Percentiles rank a stretch among this genome's conserved stretches.
phyloP scores from a whole-genome alignment of 2,113 vertebrate species.

The Pelodiscus sinensis region DNA sequence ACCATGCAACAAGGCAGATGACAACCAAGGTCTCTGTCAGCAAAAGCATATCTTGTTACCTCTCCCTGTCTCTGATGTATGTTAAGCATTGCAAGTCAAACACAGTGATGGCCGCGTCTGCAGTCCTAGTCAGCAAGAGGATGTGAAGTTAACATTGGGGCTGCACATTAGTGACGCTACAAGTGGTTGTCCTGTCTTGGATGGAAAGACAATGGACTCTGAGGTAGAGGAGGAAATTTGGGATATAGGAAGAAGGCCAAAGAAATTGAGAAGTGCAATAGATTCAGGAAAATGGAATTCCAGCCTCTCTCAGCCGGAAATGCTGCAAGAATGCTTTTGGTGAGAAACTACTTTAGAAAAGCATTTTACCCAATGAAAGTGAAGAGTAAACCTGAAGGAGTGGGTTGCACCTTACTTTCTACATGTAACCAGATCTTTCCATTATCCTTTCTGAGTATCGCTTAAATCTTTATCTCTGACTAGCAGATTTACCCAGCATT shows the following conservation, averaged over 20 bases:
- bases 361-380: background rate
- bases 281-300: background rate
- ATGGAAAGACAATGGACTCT: background rate
- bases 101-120: background rate
- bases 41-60: background rate
- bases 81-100: background rate
- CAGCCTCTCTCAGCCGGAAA: background rate
- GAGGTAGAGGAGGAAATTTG: too few species aligned
- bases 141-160: background rate
- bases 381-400: background rate
- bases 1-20: background rate
- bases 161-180: background rate
- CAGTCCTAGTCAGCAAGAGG: background rate
- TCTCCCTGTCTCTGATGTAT: background rate
- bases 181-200: background rate
- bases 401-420: background rate
- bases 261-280: background rate
- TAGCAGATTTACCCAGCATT: too few species aligned
- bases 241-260: background rate
- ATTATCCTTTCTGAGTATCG: background rate
- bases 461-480: background rate
- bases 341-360: background rate
- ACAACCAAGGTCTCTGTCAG: background rate
- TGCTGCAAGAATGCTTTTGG: background rate
- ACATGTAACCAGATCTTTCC: background rate